phyloP scores from a whole-genome alignment of 2,888 invertebrate species.

The Malthinus flaveolus region DNA sequence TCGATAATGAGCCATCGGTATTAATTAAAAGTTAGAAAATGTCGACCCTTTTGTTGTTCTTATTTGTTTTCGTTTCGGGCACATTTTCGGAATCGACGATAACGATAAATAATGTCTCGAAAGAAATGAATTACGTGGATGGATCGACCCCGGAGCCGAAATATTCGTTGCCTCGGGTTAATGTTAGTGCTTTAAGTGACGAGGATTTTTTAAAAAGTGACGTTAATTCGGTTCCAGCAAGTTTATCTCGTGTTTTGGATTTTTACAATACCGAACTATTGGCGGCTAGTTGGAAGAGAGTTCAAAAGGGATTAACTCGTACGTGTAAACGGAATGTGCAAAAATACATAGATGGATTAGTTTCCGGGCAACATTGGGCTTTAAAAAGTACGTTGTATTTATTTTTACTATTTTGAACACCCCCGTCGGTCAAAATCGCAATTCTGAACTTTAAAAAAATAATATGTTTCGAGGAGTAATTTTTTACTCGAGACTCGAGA shows the following conservation, averaged over 20 bases:
- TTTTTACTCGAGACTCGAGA: too few relatives aligned
- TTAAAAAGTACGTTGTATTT: constrained; percentile 67
- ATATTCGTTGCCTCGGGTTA: constrained; percentile 39
- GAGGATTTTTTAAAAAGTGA: constrained; percentile 20
- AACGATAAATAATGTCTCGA: constrained; percentile 7
- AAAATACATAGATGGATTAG: constrained; percentile 63
- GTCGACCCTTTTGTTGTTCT: constrained; percentile 2
- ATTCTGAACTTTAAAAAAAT: not conserved
- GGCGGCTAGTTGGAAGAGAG: constrained; percentile 60
- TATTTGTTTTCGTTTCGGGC: not conserved
- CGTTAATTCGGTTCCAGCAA: constrained; percentile 34
- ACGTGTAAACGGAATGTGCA: constrained; percentile 63
- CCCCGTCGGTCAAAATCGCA: not conserved
- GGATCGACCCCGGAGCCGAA: constrained; percentile 40
- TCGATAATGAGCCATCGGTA: constrained; percentile 19
- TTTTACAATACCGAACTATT: constrained; percentile 62
- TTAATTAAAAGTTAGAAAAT: constrained; percentile 7
- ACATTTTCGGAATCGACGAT: constrained; percentile 10
- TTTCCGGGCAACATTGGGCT: constrained; percentile 66
- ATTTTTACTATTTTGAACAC: not conserved
- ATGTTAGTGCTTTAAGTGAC: constrained; percentile 39
- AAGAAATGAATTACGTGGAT: constrained; percentile 43
- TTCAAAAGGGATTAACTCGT: constrained; percentile 56
- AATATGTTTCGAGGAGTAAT: not conserved
- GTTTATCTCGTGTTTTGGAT: constrained; percentile 60